Base-by-base conservation (phyloP, 2,113 vertebrate genomes). In the Periophthalmus modestus region DNA sequence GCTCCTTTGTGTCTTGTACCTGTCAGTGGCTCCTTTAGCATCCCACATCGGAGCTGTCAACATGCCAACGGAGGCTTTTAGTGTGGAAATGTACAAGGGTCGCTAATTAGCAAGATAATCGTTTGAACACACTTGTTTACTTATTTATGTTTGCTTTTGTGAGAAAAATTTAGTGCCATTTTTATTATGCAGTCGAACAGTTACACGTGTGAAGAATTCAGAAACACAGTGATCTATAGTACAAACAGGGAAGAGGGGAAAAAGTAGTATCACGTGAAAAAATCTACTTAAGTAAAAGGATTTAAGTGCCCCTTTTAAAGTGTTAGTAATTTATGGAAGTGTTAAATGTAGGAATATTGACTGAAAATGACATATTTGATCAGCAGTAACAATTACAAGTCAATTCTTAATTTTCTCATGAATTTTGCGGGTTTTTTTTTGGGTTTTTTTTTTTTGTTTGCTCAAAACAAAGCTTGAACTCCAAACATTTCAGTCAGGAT, bases 201-300 rank as follows among this genome's bases (percentile, higher is more conserved):
- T 73, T 61, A 74, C 67, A 66, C 76, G 73, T 68, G 73, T 58
- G 72, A 18, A 7, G 6, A 6, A 28, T 62, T 34, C 15, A 34
- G 14, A 34, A 34, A 28, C 57, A 18, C 9, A 2, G 52, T n/a
- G 21, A 21, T 52, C 3, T 52, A 52, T 21, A 21, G 52, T 21
- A 55, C 52, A 55, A 21, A 55, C 28, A 28, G n/a, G n/a, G n/a
- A n/a, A n/a, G n/a, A 3, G 3, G 28, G 28, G 1, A 28, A 28
- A 28, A 28, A 28, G 28, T 28, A n/a, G 28, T 3, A 28, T 28
- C 28, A 28, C 28, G 3, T 28, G 28, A 28, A 28, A 28, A 28
- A 28, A 28, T 28, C 28, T 28, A 28, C 28, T 28, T 28, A 28
- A 28, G 28, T 28, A 28, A 28, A 28, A 28, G 28, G 1, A 28